Evolutionary conservation across 2,113 vertebrate genomes (phyloP).

Genomic region (Lichenostomus cassidix): DNA sequence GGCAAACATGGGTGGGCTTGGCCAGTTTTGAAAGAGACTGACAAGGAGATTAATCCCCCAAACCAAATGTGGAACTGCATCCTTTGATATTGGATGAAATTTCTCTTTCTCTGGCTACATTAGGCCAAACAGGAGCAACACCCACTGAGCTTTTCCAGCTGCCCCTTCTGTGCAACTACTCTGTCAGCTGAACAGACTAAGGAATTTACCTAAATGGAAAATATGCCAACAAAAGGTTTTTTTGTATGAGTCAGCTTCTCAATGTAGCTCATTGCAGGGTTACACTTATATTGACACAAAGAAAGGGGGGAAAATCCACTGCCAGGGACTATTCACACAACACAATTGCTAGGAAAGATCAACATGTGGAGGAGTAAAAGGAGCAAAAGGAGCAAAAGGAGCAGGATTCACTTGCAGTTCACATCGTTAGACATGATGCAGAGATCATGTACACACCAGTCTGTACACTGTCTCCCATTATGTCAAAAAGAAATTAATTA

Average conservation of each 20-base stretch:
- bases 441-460: background rate
- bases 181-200: background rate
- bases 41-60: background rate
- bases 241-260: background rate
- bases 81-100: background rate
- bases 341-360: background rate
- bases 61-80: background rate
- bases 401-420: background rate
- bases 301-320: background rate
- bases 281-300: background rate
- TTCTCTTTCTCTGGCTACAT: background rate
- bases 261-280: background rate
- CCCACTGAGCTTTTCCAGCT: background rate
- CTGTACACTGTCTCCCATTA: accelerated
- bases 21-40: background rate
- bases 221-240: background rate
- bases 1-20: background rate
- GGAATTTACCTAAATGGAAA: background rate
- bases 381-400: too few species aligned
- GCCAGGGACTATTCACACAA: background rate
- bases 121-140: background rate
- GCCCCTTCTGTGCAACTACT: background rate
- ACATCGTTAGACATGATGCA: background rate
- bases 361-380: background rate
- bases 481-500: background rate